These are phyloP conservation scores for Hapalemur alaotrensis DNA, from an alignment of 2,797 vertebrate species.

Conservation along the genomic window DNA sequence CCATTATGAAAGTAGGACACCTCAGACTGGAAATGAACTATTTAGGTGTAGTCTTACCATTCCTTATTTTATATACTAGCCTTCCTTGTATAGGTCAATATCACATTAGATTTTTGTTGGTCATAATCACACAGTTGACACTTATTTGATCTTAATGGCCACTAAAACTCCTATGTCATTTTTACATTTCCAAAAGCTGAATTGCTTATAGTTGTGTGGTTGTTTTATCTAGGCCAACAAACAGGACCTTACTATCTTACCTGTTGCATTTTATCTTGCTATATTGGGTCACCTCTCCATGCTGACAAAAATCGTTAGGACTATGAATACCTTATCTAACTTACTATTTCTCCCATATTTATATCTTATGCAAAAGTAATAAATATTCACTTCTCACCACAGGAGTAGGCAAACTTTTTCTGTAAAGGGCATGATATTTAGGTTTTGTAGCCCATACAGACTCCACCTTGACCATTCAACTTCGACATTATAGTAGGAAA, in stretches of 20 bases:
- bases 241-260: not conserved
- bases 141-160: not conserved
- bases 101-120: not conserved
- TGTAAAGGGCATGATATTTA: not conserved
- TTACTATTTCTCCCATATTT: not conserved
- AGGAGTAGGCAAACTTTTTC: not conserved
- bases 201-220: not conserved
- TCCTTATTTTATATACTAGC: not conserved
- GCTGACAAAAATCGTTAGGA: not conserved
- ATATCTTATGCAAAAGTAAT: not conserved
- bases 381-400: not conserved
- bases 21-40: slow-evolving; percentile 28
- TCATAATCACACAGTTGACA: not conserved
- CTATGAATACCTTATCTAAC: not conserved
- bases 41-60: not conserved
- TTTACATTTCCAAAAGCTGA: not conserved
- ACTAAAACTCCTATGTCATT: not conserved
- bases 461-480: not conserved
- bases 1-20: slow-evolving; percentile 45
- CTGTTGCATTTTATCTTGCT: not conserved
- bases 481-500: not conserved
- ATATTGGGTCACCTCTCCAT: not conserved
- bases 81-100: not conserved
- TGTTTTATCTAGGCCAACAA: not conserved
- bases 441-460: not conserved